These are phyloP conservation scores for Myripristis murdjan DNA, from an alignment of 2,797 vertebrate species.

Conservation along the genomic window DNA sequence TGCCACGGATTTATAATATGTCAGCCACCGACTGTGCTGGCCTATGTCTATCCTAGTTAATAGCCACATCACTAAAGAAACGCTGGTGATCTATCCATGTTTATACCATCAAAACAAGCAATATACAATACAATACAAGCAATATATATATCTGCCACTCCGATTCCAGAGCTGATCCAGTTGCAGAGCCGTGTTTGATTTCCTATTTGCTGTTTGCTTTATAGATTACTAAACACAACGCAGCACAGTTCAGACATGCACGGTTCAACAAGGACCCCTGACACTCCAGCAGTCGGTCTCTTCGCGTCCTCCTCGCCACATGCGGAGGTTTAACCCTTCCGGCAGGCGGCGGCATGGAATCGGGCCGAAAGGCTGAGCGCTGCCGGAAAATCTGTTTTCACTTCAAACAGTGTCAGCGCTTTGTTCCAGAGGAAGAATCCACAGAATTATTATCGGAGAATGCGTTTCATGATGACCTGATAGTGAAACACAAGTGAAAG, in stretches of 20 bases:
- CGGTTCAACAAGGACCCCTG: slow-evolving; percentile 11
- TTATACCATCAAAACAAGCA: not conserved
- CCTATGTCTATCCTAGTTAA: slow-evolving; percentile 5
- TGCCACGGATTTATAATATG: too few relatives aligned
- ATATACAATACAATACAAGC: too few relatives aligned
- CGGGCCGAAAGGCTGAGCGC: slow-evolving; percentile 33
- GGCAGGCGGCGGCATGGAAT: slow-evolving; percentile 21
- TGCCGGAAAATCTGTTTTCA: slow-evolving; percentile 46
- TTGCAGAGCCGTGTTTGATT: too few relatives aligned
- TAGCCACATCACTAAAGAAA: too few relatives aligned
- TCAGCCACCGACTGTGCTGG: slow-evolving; percentile 1
- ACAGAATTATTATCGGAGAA: not conserved
- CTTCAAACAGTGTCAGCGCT: slow-evolving; percentile 30
- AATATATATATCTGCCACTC: too few relatives aligned
- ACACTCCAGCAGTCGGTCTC: slow-evolving; percentile 12
- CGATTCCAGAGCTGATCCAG: too few relatives aligned
- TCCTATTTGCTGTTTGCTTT: slow-evolving; percentile 3
- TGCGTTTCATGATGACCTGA: slow-evolving; percentile 25
- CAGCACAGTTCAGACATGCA: slow-evolving; percentile 4
- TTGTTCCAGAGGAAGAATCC: slow-evolving; percentile 13
- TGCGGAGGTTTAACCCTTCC: slow-evolving; percentile 22
- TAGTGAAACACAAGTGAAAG: slow-evolving; percentile 12
- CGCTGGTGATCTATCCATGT: too few relatives aligned
- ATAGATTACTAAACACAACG: not conserved
- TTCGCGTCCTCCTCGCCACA: slow-evolving; percentile 44